Percentiles rank a stretch among this genome's conserved stretches.
These are phyloP conservation scores for Byasa hedistus DNA, from an alignment of 2,888 invertebrate genomes.

Conservation along the genomic window DNA sequence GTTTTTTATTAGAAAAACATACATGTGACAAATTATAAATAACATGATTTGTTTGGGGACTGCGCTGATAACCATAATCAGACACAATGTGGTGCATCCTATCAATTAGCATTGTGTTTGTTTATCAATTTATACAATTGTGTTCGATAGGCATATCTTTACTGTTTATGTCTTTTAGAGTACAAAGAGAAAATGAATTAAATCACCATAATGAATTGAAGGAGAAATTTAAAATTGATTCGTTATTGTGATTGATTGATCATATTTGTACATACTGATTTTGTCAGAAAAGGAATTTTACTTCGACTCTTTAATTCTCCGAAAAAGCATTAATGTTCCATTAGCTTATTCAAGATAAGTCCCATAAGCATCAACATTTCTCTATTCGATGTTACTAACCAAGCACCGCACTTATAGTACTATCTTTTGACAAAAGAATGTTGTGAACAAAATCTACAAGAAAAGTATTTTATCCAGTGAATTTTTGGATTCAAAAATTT, in stretches of 20 bases:
- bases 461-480: too few relatives aligned
- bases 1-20: too few relatives aligned
- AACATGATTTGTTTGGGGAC: neutral
- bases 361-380: neutral
- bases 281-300: neutral
- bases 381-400: neutral
- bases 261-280: neutral
- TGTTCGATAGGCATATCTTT: too few relatives aligned
- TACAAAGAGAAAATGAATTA: too few relatives aligned
- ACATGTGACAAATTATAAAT: neutral
- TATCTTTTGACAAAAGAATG: neutral
- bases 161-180: too few relatives aligned
- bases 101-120: neutral
- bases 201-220: neutral
- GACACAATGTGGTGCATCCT: neutral
- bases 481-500: too few relatives aligned
- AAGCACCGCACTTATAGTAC: neutral
- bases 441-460: neutral
- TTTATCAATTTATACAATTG: neutral
- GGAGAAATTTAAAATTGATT: neutral
- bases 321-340: neutral
- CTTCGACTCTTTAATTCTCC: neutral
- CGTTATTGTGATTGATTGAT: neutral
- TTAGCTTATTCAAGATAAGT: neutral
- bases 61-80: too few relatives aligned